Evolutionary conservation across 64 coral and sea anemone genomes (phyloP).

Genomic region (Dendrophyllia cribrosa): DNA sequence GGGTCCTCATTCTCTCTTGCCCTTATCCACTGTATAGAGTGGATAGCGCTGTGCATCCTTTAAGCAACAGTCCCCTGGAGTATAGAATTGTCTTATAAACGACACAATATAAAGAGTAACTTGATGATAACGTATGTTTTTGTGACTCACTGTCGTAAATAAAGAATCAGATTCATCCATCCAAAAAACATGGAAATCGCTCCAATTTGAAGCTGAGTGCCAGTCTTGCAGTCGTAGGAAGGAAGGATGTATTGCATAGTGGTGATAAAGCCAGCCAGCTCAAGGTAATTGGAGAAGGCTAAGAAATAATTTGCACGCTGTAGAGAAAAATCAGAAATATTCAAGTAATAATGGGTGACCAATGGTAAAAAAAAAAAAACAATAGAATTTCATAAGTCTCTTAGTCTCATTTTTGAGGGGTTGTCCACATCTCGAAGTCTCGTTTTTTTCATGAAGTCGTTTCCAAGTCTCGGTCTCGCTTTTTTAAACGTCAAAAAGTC

Average conservation of each 20-base stretch:
- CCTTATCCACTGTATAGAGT: no score
- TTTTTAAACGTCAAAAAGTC: no score
- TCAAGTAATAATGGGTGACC: background rate
- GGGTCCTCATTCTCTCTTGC: no score
- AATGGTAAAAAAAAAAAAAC: no score
- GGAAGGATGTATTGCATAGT: conserved; percentile 46
- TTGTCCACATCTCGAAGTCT: no score
- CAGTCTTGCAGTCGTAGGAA: conserved; percentile 49
- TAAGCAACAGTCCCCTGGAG: no score
- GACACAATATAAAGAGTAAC: background rate
- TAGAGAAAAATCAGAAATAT: background rate
- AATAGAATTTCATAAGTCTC: no score
- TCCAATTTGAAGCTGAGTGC: conserved; percentile 15
- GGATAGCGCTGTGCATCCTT: no score
- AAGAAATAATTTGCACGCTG: conserved; percentile 23
- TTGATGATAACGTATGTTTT: background rate
- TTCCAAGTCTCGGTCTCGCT: no score
- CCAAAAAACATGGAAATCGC: conserved; percentile 67
- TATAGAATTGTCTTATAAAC: no score
- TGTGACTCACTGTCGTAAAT: conserved; percentile 57
- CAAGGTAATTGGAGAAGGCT: conserved; percentile 29
- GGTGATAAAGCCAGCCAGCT: conserved; percentile 13
- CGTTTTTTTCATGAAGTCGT: no score
- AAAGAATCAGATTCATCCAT: conserved; percentile 63
- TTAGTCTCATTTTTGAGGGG: no score